These are phyloP conservation scores for Pollenia labialis DNA, from an alignment of 2,888 invertebrate genomes.

Conservation along the genomic window DNA sequence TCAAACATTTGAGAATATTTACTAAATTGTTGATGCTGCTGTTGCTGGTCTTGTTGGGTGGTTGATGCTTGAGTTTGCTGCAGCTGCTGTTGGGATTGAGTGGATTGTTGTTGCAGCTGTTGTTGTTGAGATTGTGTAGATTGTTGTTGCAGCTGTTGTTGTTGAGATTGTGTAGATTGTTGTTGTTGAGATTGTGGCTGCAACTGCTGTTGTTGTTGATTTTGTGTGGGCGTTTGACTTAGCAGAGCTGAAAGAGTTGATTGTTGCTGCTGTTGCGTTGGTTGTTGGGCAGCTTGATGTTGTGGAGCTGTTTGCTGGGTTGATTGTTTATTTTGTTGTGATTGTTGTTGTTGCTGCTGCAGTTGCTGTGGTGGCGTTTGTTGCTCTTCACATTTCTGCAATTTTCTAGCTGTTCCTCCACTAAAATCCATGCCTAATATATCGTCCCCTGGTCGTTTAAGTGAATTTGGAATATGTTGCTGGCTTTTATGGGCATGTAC, in stretches of 20 bases:
- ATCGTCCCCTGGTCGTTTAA: constrained; percentile 79
- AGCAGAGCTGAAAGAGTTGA: constrained; percentile 50
- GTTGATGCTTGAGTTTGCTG: constrained; percentile 77
- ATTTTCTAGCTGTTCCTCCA: constrained; percentile 76
- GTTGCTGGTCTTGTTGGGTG: constrained; percentile 72
- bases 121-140: constrained; percentile 57
- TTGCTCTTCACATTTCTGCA: constrained; percentile 78
- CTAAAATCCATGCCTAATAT: constrained; percentile 78
- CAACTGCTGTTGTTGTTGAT: constrained; percentile 50
- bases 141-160: constrained; percentile 45
- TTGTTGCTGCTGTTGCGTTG: constrained; percentile 55
- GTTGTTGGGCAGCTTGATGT: constrained; percentile 58
- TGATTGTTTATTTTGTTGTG: constrained; percentile 45
- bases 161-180: constrained; percentile 65
- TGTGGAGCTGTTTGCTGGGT: constrained; percentile 59
- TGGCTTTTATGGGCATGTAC: constrained; percentile 76
- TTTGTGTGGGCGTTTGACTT: constrained; percentile 47
- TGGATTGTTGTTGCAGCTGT: not conserved
- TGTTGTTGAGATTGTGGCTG: constrained; percentile 63
- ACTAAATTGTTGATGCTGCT: constrained; percentile 76
- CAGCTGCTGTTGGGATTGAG: constrained; percentile 57
- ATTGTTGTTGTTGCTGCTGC: constrained; percentile 56
- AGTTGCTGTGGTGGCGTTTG: constrained; percentile 51
- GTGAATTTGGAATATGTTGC: constrained; percentile 75
- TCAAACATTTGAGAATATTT: constrained; percentile 83